These are phyloP conservation scores for Caenorhabditis sinica DNA, from an alignment of 2,888 invertebrate species.

Conservation along the genomic window DNA sequence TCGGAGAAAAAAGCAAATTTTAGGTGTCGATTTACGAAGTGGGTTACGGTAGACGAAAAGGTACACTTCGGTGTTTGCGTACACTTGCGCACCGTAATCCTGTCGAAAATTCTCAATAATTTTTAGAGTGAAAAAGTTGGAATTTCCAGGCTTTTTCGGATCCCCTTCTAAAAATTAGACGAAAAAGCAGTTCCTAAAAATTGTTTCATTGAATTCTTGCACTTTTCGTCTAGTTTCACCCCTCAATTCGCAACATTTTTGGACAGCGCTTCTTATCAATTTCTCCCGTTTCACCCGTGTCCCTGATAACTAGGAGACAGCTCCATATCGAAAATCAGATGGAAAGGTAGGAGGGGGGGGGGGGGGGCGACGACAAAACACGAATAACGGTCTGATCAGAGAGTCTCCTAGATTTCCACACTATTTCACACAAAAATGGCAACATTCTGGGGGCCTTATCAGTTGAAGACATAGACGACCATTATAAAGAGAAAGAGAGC, in stretches of 20 bases:
- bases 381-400: constrained; percentile 19
- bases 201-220: constrained; percentile 29
- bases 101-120: not conserved
- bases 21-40: not conserved
- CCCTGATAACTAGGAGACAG: constrained; percentile 23
- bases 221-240: constrained; percentile 41
- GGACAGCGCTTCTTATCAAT: constrained; percentile 20
- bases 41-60: constrained; percentile 30
- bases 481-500: constrained; percentile 1
- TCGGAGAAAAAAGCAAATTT: too few species aligned
- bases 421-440: constrained; percentile 52
- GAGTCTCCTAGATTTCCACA: not conserved
- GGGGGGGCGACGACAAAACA: too few species aligned
- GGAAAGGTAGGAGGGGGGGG: too few species aligned
- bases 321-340: constrained; percentile 43
- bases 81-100: not conserved
- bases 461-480: constrained; percentile 28
- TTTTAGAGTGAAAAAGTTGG: not conserved
- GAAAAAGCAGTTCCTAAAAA: not conserved
- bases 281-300: not conserved
- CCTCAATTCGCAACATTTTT: constrained; percentile 50
- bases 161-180: not conserved
- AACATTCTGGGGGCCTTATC: constrained; percentile 50
- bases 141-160: constrained; percentile 1
- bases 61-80: constrained; percentile 27